Evolutionary conservation across 2,888 invertebrate species (phyloP).

Genomic region (Lamproptera curius): DNA sequence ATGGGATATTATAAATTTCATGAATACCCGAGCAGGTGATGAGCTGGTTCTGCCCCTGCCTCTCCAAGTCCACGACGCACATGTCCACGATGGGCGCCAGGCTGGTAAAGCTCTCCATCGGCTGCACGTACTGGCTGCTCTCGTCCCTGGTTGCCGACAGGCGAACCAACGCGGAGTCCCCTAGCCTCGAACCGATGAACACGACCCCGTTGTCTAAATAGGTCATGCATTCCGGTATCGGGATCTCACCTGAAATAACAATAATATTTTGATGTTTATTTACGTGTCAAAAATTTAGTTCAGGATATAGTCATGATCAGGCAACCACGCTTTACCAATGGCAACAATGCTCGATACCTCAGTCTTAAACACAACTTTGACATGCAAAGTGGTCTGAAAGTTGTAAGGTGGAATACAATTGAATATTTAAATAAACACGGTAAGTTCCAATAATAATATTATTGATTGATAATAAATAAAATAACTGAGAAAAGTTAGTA

Average conservation of each 20-base stretch:
- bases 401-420: too few relatives aligned
- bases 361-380: too few relatives aligned
- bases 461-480: too few relatives aligned
- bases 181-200: conserved; percentile 96
- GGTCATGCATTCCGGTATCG: conserved; percentile 97
- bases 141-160: conserved; percentile 91
- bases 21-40: conserved; percentile 98
- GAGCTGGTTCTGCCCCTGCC: conserved; percentile 98
- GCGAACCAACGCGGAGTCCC: conserved; percentile 97
- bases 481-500: too few relatives aligned
- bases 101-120: conserved; percentile 98
- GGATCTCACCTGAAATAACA: conserved; percentile 83
- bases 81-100: conserved; percentile 98
- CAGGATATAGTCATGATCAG: too few relatives aligned
- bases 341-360: too few relatives aligned
- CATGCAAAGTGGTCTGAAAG: too few relatives aligned
- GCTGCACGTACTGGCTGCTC: conserved; percentile 91
- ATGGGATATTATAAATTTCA: too few relatives aligned
- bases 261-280: not conserved
- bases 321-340: too few relatives aligned
- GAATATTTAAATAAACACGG: too few relatives aligned
- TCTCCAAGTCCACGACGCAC: conserved; percentile 96
- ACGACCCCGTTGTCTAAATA: conserved; percentile 99
- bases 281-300: too few relatives aligned
- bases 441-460: too few relatives aligned